Evolutionary conservation across 1,140 invertebrate genomes (phyloP), one percentile per base, ranked within the genome.

Genomic region (Apis florea): DNA sequence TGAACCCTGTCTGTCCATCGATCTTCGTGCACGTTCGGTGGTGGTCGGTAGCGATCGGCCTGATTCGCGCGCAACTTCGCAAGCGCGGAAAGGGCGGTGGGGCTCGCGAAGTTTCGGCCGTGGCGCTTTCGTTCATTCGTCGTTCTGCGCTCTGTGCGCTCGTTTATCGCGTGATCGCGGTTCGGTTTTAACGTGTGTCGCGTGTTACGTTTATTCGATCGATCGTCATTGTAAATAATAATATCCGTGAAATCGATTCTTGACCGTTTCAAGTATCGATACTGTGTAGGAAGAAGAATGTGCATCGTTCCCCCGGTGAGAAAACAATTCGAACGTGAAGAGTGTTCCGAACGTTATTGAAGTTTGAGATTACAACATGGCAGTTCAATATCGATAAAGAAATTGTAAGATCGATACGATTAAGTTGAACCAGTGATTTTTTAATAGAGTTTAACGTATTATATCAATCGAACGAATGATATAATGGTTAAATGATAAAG

Each of bases 101-200:
- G 88, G 89, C 85, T 88, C 83, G 83, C 85, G 85, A 90, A 88
- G 86, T 89, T 85, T 86, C 87, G 84, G 87, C 79, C 63, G 72
- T 72, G 74, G 73, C 83, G 88, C 87, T 85, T 88, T 83, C 77
- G 85, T 70, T 88, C 90, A 92, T 91, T 93, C 91, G 89, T 89
- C 86, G 89, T 87, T 88, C 83, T 79, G 90, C 91, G 88, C 79
- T 76, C 87, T 79, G 83, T 85, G 83, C 79, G 87, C 86, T 75
- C 71, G 78, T 69, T 76, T 76, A 69, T n/a, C 78, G 79, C 51
- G 15, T 66, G 31, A 40, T 59, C 78, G 77, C 58, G 71, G 66
- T 26, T 61, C 80, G 26, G 15, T 64, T 53, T 31, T 10, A 63
- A 31, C 51, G 69, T 26, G 69, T 56, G 26, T 71, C 58, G 74